These are phyloP conservation scores for Platysteira castanea DNA, from an alignment of 2,113 vertebrate species.

Conservation along the genomic window DNA sequence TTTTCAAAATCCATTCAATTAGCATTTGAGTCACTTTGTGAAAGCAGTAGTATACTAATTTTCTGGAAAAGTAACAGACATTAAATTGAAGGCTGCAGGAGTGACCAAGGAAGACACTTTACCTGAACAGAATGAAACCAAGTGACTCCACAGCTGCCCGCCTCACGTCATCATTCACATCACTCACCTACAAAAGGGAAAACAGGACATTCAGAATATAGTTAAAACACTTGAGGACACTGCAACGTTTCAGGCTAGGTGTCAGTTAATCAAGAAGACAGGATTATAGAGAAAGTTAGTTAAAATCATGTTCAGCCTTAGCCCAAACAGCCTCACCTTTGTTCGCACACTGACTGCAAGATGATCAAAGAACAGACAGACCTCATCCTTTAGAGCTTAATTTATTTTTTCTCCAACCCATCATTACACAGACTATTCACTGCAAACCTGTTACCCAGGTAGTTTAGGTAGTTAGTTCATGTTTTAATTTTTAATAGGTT, in stretches of 20 bases:
- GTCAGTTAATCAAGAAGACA: not conserved
- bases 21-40: not conserved
- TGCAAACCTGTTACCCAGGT: not conserved
- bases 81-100: not conserved
- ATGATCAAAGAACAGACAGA: not conserved
- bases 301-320: not conserved
- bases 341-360: not conserved
- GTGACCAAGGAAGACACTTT: constrained; percentile 15
- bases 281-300: not conserved
- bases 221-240: not conserved
- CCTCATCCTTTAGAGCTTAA: not conserved
- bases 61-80: not conserved
- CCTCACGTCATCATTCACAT: constrained; percentile 96
- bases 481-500: not conserved
- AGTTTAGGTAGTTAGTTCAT: not conserved
- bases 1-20: not conserved
- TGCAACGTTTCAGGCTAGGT: not conserved
- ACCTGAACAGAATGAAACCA: constrained; percentile 99
- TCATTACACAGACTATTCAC: not conserved
- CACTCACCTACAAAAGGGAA: constrained; percentile 83
- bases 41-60: not conserved
- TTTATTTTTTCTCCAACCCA: not conserved
- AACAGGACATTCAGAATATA: not conserved
- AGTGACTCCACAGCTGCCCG: constrained; percentile 97
- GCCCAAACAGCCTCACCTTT: not conserved